Evolutionary conservation across 2,888 invertebrate genomes (phyloP), one percentile per base, ranked within the genome.

Genomic region (Parasteatoda lunata): DNA sequence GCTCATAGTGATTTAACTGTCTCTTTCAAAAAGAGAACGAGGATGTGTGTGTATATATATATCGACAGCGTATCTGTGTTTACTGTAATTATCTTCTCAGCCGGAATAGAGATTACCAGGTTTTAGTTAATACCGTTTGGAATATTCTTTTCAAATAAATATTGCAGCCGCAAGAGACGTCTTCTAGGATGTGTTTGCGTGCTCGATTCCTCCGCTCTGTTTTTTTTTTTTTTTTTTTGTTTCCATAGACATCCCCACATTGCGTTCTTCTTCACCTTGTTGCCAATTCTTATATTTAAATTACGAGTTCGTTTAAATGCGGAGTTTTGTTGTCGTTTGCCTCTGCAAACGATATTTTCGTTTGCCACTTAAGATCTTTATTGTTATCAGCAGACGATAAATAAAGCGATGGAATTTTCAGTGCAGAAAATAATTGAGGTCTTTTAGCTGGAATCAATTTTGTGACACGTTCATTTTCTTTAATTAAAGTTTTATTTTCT

Each of bases 141-240:
- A 76, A 86, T 86, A 86, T 86, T 86, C 85, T 81, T 59, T 77
- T 77, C 80, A 71, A 69, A 86, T 86, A 86, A 86, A 86, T 86
- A 86, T 86, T 77, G 48, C 77, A 65, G 85, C 85, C 85, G 49
- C 85, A 86, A 86, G 80, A 71, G 80, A 84, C 11, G 45, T n/a
- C 30, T 64, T 30, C 49, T 47, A 51, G 52, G 15, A 65, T 6
- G 52, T 3, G 51, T 15, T 45, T 72, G 30, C 48, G 30, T 75
- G 72, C 52, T 72, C 65, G 13, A 51, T 68, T 49, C n/a, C 48
- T 65, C 15, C n/a, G 5, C 13, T 72, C 54, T 80, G 54, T 59
- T 47, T 64, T 45, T 7, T 7, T n/a, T 45, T 59, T 64, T 48
- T n/a, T n/a, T n/a, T n/a, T n/a, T n/a, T n/a, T n/a, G n/a, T n/a